Conservation (phyloP, 2,797 vertebrate genomes). For the Pteropus rufus region DNA sequence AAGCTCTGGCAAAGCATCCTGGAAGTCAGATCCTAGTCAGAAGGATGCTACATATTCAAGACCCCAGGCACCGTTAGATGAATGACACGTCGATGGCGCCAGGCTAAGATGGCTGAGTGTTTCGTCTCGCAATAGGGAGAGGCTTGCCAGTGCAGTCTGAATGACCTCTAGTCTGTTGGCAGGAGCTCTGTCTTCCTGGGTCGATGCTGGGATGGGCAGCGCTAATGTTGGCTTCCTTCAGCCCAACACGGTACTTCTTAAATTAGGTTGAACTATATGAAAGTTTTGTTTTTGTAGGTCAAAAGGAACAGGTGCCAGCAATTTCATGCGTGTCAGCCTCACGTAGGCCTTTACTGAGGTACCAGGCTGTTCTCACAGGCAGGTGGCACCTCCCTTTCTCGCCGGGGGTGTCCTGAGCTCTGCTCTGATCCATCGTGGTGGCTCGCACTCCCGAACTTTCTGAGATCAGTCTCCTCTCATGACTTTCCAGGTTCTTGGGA, state of each 20-base stretch:
- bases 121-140: background rate
- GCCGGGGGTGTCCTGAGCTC: background rate
- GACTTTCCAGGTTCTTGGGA: background rate
- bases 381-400: too few relatives aligned
- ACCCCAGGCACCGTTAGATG: background rate
- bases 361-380: background rate
- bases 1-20: background rate
- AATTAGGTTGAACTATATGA: background rate
- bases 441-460: background rate
- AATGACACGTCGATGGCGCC: rapidly evolving
- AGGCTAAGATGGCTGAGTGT: background rate
- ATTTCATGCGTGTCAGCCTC: background rate
- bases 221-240: background rate
- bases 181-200: background rate
- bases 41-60: background rate
- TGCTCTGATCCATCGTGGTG: rapidly evolving
- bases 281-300: background rate
- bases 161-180: background rate
- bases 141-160: background rate
- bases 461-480: background rate
- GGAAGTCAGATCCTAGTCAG: background rate
- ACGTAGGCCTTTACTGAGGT: background rate
- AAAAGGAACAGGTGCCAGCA: background rate
- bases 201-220: rapidly evolving
- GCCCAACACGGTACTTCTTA: background rate